Percentiles rank a stretch among this genome's conserved stretches.
Evolutionary conservation across 2,888 invertebrate genomes (phyloP).

Genomic region (Hipparchia semele): DNA sequence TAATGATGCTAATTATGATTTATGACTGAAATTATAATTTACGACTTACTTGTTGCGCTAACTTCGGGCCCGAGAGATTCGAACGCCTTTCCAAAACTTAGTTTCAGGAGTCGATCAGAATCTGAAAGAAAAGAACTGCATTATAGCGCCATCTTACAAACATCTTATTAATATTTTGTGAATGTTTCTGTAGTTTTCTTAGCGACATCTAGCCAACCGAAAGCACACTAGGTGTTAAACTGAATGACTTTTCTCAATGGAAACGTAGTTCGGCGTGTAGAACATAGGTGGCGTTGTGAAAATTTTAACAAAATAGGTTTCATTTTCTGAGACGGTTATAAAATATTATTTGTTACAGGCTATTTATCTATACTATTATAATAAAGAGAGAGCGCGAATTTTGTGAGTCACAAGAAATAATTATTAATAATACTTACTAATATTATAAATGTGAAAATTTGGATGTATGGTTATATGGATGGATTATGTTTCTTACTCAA

Average conservation of each 20-base stretch:
- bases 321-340: neutral
- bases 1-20: slow-evolving; percentile 1
- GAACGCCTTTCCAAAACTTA: slow-evolving; percentile 80
- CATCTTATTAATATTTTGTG: no score
- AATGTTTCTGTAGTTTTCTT: neutral
- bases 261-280: neutral
- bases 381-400: no score
- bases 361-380: no score
- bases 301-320: neutral
- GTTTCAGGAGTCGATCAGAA: slow-evolving; percentile 74
- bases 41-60: slow-evolving; percentile 88
- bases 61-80: slow-evolving; percentile 88
- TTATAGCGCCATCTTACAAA: slow-evolving; percentile 52
- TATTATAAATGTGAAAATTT: no score
- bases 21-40: slow-evolving; percentile 14
- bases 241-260: neutral
- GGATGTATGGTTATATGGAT: no score
- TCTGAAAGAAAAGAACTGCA: slow-evolving; percentile 60
- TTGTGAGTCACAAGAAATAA: no score
- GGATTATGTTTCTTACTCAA: no score
- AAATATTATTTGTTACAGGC: no score
- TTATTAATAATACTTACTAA: no score
- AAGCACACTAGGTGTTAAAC: no score
- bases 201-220: slow-evolving; percentile 19
- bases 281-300: slow-evolving; percentile 2